Evolutionary conservation across 2,888 invertebrate species (phyloP).

Genomic region (Philopedon plagiatum): DNA sequence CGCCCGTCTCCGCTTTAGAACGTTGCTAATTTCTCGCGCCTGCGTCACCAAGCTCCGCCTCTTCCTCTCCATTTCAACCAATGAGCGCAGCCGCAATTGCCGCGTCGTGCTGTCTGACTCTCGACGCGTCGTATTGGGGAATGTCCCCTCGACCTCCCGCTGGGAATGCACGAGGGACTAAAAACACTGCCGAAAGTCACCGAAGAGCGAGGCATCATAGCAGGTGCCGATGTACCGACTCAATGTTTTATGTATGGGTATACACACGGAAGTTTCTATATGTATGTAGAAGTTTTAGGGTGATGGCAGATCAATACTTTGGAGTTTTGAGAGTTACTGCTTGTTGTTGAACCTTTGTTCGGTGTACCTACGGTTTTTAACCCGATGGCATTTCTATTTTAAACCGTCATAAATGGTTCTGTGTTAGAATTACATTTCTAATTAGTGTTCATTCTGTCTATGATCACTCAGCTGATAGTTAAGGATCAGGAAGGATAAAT

Average conservation of each 20-base stretch:
- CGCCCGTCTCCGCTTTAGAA: constrained; percentile 36
- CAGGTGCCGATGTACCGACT: constrained; percentile 46
- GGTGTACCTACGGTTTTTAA: not conserved
- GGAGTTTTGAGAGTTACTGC: constrained; percentile 15
- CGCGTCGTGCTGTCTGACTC: constrained; percentile 40
- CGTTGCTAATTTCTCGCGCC: constrained; percentile 23
- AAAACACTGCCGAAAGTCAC: constrained; percentile 39
- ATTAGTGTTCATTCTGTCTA: too few species aligned
- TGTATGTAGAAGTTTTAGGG: constrained; percentile 29
- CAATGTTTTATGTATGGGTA: constrained; percentile 41
- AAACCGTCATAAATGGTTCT: too few species aligned
- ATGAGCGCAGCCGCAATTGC: constrained; percentile 42
- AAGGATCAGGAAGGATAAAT: too few species aligned
- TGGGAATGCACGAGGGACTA: constrained; percentile 33
- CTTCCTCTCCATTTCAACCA: constrained; percentile 26
- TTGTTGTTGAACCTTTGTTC: constrained; percentile 5
- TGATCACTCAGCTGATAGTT: too few species aligned
- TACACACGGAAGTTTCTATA: constrained; percentile 29
- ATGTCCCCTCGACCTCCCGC: constrained; percentile 26
- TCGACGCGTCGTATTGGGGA: constrained; percentile 46
- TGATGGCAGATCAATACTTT: constrained; percentile 43
- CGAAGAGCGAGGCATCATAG: constrained; percentile 37
- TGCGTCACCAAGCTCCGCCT: constrained; percentile 43
- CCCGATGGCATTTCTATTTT: not conserved
- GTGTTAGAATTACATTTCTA: too few species aligned